Evolutionary conservation across 1,140 invertebrate species (phyloP), one percentile per base, ranked within the genome.

Genomic region (Carcinoscorpius rotundicauda): DNA sequence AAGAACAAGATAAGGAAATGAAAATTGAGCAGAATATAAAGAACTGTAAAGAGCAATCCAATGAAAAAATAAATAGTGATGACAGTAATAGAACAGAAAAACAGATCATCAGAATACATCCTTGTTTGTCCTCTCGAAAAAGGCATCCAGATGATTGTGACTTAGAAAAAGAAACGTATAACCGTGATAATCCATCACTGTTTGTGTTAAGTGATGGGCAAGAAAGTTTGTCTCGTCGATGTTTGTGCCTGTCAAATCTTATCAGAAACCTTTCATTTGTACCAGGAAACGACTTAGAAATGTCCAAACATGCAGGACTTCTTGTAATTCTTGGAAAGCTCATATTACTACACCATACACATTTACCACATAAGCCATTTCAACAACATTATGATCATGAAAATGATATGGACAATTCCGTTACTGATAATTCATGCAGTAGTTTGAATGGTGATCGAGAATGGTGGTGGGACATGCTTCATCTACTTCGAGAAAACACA

Each of bases 391-490:
- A 92, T 72, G 88, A 92, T 74, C 81, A 87, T 6, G 89, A 90
- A 70, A 88, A 91, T 75, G 88, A 89, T 69, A 83, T 84, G 0
- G 88, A 91, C 72, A 87, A 85, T 69, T 83, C 83, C 8, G 67
- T 6, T 85, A 87, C 72, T 88, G 86, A 52, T 88, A 63, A 66
- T 50, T 65, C 64, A 51, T 70, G 66, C 61, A 67, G 60, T 58
- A 76, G 75, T 63, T 64, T 77, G 8, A 73, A 72, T 61, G 71
- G 72, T 55, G 76, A 77, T 53, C 64, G 75, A 5, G 78, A 84
- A 75, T 96, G 95, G 91, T 96, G 93, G 89, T 97, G 94, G 90
- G 92, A 97, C 68, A 89, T 91, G 73, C 80, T 98, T 53, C 87
- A 92, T 70, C 85, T 89, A 72, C 84, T 98, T 60, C 83, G 94